phyloP scores from a whole-genome alignment of 1,140 invertebrate species.

The Aphelenchoides avenae region DNA sequence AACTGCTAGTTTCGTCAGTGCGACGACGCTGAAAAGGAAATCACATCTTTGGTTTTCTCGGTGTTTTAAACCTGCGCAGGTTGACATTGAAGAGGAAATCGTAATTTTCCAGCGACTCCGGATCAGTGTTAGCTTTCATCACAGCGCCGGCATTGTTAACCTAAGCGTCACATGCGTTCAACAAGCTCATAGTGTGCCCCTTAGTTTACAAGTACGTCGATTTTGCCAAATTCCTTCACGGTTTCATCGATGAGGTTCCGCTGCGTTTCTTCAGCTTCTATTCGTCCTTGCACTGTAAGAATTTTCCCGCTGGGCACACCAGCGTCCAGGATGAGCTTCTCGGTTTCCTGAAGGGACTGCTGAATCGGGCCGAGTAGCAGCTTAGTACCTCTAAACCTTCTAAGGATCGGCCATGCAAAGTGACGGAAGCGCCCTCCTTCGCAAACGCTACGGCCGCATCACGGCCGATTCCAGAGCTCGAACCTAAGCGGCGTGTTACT shows the following conservation, averaged over 20 bases:
- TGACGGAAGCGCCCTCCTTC: too few species aligned
- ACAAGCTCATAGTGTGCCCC: slow-evolving; percentile 1
- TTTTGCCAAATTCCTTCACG: slow-evolving; percentile 14
- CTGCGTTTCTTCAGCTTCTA: slow-evolving; percentile 8
- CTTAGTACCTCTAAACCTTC: too few species aligned
- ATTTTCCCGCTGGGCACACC: slow-evolving; percentile 5
- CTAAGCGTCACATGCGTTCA: not conserved
- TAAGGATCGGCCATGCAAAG: too few species aligned
- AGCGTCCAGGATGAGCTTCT: not conserved
- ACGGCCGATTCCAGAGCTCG: too few species aligned
- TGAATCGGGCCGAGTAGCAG: too few species aligned
- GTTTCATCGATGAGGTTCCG: slow-evolving; percentile 7
- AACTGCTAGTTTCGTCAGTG: slow-evolving; percentile 13
- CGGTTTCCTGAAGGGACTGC: slow-evolving; percentile 6
- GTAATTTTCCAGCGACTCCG: slow-evolving; percentile 19
- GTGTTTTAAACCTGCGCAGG: slow-evolving; percentile 2
- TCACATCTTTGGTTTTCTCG: not conserved
- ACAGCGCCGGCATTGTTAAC: slow-evolving; percentile 17
- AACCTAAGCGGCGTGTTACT: too few species aligned
- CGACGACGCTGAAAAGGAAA: slow-evolving; percentile 11
- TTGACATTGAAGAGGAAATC: slow-evolving; percentile 22
- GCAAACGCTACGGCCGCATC: too few species aligned
- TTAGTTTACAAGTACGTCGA: slow-evolving; percentile 19
- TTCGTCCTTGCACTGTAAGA: not conserved
- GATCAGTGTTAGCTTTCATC: slow-evolving; percentile 1